Evolutionary conservation across 2,888 invertebrate genomes (phyloP).

Genomic region (Scaptomyza caliginosa): DNA sequence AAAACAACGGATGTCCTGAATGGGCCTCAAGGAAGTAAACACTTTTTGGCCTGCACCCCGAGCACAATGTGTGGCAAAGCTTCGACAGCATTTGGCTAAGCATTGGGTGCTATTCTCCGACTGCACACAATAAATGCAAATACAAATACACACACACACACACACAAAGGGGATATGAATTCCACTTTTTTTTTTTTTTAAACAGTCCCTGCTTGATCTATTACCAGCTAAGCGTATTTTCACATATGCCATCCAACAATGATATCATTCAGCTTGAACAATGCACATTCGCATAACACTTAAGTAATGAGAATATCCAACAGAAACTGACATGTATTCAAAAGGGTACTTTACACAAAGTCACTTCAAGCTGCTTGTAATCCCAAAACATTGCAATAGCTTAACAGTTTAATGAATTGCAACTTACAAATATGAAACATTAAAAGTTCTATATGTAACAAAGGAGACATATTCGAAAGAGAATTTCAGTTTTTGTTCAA

Average conservation of each 20-base stretch:
- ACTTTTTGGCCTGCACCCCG: conserved; percentile 61
- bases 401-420: background rate
- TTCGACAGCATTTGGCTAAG: conserved; percentile 42
- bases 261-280: conserved; percentile 32
- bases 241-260: conserved; percentile 38
- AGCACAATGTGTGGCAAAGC: conserved; percentile 46
- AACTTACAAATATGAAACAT: background rate
- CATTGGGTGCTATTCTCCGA: conserved; percentile 40
- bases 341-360: background rate
- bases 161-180: background rate
- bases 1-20: conserved; percentile 66
- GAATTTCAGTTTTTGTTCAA: no score
- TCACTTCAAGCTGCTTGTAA: background rate
- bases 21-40: conserved; percentile 75
- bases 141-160: conserved; percentile 14
- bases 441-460: background rate
- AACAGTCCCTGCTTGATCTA: conserved; percentile 13
- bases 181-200: background rate
- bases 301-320: conserved; percentile 30
- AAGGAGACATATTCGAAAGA: background rate
- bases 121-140: conserved; percentile 44
- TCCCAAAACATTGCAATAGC: background rate
- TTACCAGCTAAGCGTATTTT: conserved; percentile 29
- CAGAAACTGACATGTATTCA: background rate
- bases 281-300: conserved; percentile 8